phyloP scores from a whole-genome alignment of 2,113 vertebrate genomes.

The Pterophyllum scalare region DNA sequence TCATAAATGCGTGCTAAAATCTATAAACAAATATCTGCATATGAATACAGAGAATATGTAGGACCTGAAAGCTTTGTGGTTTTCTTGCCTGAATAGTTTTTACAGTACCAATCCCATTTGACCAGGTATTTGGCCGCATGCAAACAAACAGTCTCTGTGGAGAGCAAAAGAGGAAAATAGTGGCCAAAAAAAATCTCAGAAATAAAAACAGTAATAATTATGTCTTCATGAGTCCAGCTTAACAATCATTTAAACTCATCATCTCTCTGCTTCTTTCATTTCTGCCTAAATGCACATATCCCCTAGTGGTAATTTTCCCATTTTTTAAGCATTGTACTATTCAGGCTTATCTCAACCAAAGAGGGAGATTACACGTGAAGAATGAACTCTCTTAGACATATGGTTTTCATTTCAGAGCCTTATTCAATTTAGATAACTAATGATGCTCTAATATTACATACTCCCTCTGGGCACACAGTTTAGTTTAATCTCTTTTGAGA shows the following conservation, averaged over 20 bases:
- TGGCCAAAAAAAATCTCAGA: neutral
- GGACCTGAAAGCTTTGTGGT: neutral
- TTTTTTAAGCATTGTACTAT: neutral
- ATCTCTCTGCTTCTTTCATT: neutral
- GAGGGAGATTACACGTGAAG: neutral
- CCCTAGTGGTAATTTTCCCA: neutral
- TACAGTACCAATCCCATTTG: too few relatives aligned
- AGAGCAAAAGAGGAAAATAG: neutral
- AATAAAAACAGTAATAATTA: neutral
- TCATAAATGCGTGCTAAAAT: neutral
- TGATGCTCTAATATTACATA: neutral
- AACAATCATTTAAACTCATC: neutral
- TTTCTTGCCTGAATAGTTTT: too few relatives aligned
- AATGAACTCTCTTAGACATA: conserved; percentile 13
- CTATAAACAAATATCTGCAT: too few relatives aligned
- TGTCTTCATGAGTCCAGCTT: neutral
- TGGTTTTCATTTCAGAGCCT: neutral
- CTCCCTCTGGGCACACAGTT: neutral
- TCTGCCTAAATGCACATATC: neutral
- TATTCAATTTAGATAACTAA: conserved; percentile 10
- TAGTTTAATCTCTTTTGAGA: neutral
- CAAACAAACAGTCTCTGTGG: neutral
- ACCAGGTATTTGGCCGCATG: too few relatives aligned
- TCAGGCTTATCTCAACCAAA: neutral
- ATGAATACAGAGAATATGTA: neutral